phyloP scores from a whole-genome alignment of 2,113 vertebrate species.

The Plestiodon gilberti region DNA sequence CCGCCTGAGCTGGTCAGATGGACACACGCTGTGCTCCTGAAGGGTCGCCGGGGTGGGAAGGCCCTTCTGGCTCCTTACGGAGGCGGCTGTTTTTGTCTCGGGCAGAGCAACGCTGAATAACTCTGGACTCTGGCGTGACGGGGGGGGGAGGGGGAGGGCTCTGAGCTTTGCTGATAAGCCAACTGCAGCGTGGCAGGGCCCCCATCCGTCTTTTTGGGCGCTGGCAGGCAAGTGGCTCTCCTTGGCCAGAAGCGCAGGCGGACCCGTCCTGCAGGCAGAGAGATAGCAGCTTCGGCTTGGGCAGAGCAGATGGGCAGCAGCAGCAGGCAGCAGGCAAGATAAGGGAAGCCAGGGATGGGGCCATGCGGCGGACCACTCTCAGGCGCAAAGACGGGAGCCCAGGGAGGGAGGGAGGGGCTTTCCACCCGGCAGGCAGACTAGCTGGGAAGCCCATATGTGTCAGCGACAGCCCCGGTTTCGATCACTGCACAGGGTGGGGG shows the following conservation, averaged over 20 bases:
- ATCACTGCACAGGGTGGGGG: no score
- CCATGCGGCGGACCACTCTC: background rate
- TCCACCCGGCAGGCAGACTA: background rate
- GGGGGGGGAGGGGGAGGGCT: no score
- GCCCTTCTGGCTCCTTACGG: background rate
- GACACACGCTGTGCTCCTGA: background rate
- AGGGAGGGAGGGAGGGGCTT: accelerated
- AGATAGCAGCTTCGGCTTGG: background rate
- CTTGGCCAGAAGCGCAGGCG: background rate
- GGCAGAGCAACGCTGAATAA: background rate
- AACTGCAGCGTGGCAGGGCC: background rate
- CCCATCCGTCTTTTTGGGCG: background rate
- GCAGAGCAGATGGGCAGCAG: background rate
- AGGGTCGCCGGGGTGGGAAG: no score
- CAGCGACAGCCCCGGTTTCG: background rate
- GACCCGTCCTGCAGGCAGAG: background rate
- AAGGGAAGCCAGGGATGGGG: background rate
- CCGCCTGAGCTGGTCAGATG: background rate
- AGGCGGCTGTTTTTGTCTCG: background rate
- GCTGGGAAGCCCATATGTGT: background rate
- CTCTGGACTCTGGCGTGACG: background rate
- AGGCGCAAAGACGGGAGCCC: background rate
- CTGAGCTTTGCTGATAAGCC: background rate
- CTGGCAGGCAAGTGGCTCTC: background rate
- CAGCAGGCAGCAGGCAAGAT: background rate